Evolutionary conservation across 2,113 vertebrate species (phyloP).

Genomic region (Peromyscus californicus): DNA sequence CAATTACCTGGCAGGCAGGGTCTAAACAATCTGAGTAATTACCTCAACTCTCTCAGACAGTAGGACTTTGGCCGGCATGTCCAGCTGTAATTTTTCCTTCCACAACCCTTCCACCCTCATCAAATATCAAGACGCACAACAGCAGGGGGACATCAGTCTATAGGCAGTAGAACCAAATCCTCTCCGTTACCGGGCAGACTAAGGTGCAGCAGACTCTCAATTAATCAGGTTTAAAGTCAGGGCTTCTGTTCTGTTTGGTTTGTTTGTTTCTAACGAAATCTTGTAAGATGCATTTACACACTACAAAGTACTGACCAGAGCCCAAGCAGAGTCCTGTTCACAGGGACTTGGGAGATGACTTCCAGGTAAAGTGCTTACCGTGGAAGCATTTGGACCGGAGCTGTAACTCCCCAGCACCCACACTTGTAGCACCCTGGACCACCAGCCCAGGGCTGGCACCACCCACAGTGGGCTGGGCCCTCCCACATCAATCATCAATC

Average conservation of each 20-base stretch:
- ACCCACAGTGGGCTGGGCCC: neutral
- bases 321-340: neutral
- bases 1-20: conserved; percentile 78
- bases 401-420: neutral
- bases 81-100: conserved; percentile 64
- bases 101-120: conserved; percentile 32
- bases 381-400: neutral
- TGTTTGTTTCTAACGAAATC: neutral
- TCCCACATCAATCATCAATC: neutral
- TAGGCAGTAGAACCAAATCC: neutral
- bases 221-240: neutral
- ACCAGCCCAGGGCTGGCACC: neutral
- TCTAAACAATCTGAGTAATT: conserved; percentile 78
- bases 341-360: too few relatives aligned
- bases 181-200: neutral
- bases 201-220: neutral
- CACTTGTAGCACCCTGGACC: neutral
- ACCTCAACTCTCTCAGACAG: conserved; percentile 67
- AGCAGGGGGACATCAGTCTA: neutral
- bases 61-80: conserved; percentile 46
- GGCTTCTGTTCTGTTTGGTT: neutral
- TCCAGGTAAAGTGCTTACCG: neutral
- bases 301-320: neutral
- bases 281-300: neutral
- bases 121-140: conserved; percentile 30